phyloP scores from a whole-genome alignment of 2,888 invertebrate genomes.

The Metellina segmentata region DNA sequence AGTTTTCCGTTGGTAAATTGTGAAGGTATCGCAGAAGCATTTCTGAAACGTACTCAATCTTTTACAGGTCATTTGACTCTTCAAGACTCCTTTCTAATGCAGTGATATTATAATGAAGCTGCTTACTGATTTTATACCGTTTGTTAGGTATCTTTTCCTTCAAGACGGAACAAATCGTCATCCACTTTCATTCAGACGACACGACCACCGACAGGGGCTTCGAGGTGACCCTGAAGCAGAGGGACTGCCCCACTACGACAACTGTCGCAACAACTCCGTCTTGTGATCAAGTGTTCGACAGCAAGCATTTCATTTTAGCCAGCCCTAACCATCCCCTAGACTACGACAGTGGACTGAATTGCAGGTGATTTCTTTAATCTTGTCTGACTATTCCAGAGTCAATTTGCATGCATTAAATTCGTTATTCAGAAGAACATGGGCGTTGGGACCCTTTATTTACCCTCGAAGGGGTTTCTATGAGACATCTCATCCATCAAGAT shows the following conservation, averaged over 20 bases:
- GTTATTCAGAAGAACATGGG: too few species aligned
- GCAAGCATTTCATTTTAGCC: constrained; percentile 76
- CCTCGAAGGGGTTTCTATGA: too few species aligned
- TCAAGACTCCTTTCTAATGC: too few species aligned
- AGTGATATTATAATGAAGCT: too few species aligned
- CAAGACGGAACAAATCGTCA: constrained; percentile 77
- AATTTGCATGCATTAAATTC: background rate
- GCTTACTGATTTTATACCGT: background rate
- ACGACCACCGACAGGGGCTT: constrained; percentile 77
- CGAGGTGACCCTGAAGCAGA: constrained; percentile 77
- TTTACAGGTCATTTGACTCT: too few species aligned
- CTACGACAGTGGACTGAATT: constrained; percentile 77
- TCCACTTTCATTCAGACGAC: constrained; percentile 78
- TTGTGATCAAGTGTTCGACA: constrained; percentile 77
- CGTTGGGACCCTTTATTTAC: too few species aligned
- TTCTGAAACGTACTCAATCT: too few species aligned
- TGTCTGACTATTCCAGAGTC: background rate
- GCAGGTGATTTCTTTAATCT: constrained; percentile 53
- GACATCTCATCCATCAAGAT: too few species aligned
- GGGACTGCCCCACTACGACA: constrained; percentile 62
- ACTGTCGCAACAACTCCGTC: background rate
- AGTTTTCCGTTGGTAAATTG: too few species aligned
- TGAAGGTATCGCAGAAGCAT: too few species aligned
- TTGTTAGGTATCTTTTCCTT: constrained; percentile 73
- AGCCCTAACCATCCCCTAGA: constrained; percentile 77